Evolutionary conservation across 2,113 vertebrate genomes (phyloP), one percentile per base, ranked within the genome.

Genomic region (Platysteira castanea): DNA sequence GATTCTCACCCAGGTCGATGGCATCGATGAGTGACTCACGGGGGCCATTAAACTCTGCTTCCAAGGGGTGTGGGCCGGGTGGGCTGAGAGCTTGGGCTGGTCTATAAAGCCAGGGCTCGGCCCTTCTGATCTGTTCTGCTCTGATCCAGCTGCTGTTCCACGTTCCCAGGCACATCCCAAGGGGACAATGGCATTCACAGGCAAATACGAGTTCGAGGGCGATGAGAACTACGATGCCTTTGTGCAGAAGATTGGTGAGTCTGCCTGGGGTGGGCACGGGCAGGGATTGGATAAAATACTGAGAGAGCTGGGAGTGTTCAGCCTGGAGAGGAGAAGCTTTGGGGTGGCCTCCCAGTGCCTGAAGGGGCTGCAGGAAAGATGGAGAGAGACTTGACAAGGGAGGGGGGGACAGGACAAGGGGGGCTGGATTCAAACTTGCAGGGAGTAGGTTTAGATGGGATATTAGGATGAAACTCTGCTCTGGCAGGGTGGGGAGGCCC

Each of bases 221-320:
- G 98, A 99, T 9, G 98, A 99, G 78, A 98, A 99, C 95, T 99
- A 98, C 14, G 98, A 98, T 7, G 96, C 97, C 21, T 99, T 99
- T 79, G 98, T 99, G 93, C 95, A 97, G 90, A 91, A 78, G n/a
- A 97, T 98, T 84, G 97, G 97, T 98, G 89, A 93, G 96, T 87
- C 41, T 60, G 31, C 9, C 75, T 53, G 76, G 49, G 13, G 7
- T 31, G 50, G 56, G 7, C 26, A 26, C 10, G 44, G 37, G 26
- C 60, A 13, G 23, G 24, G 69, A 5, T 9, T 18, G 67, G 33
- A 30, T 31, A 5, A 54, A 63, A 24, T 7, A 9, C 47, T 37
- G 49, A 31, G 61, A 33, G 24, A 56, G 35, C 64, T 77, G 80
- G 42, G 31, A 49, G 64, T 17, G 42, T 2, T 42, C 79, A 77